phyloP scores from a whole-genome alignment of 2,888 invertebrate genomes.

The Drosophila helvetica region DNA sequence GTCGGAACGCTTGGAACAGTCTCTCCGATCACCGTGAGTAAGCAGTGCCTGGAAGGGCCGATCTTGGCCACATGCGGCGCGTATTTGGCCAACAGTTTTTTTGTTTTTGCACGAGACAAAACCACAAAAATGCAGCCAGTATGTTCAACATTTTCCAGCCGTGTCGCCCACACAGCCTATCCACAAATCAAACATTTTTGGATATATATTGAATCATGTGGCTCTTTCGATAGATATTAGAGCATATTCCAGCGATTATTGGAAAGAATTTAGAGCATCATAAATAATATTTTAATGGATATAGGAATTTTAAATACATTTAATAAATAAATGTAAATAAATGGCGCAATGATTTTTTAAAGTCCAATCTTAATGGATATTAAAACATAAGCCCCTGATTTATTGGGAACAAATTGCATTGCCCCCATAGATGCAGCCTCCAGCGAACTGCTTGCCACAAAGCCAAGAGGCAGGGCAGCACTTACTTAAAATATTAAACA shows the following conservation, averaged over 20 bases:
- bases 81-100: slow-evolving; percentile 72
- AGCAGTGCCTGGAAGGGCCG: slow-evolving; percentile 25
- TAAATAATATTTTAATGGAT: no score
- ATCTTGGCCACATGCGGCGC: slow-evolving; percentile 66
- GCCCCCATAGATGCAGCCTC: slow-evolving; percentile 21
- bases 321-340: no score
- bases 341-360: no score
- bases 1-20: no score
- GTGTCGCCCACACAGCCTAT: slow-evolving; percentile 65
- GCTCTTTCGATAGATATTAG: not conserved
- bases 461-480: slow-evolving; percentile 64
- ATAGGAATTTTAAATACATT: no score
- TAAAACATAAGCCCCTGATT: no score
- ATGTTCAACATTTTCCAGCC: slow-evolving; percentile 28
- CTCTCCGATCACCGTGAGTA: slow-evolving; percentile 44
- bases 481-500: slow-evolving; percentile 77
- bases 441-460: slow-evolving; percentile 28
- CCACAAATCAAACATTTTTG: slow-evolving; percentile 40
- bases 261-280: not conserved
- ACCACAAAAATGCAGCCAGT: slow-evolving; percentile 64
- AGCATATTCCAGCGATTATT: not conserved
- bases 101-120: slow-evolving; percentile 50
- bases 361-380: not conserved
- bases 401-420: slow-evolving; percentile 19
- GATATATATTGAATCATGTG: slow-evolving; percentile 25